These are phyloP conservation scores for Athene cunicularia DNA, from an alignment of 2,113 vertebrate genomes.

Conservation along the genomic window DNA sequence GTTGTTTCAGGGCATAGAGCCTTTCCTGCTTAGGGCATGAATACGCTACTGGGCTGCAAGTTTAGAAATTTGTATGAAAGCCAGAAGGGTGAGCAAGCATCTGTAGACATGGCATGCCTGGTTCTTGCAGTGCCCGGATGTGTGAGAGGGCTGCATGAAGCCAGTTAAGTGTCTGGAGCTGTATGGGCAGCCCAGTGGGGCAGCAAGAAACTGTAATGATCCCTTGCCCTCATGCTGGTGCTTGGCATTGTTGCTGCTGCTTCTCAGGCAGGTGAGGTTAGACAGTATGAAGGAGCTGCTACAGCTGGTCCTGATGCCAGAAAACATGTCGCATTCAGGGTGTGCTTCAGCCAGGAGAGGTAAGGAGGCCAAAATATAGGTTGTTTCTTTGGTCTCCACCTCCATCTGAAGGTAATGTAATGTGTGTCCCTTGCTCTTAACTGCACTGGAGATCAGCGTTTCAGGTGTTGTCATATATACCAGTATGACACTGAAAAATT, in stretches of 20 bases:
- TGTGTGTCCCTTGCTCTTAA: not conserved
- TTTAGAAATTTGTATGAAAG: not conserved
- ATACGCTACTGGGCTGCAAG: not conserved
- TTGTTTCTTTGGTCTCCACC: not conserved
- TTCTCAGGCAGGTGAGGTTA: not conserved
- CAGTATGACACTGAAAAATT: not conserved
- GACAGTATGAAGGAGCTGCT: too few relatives aligned
- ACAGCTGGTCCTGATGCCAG: not conserved
- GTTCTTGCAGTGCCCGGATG: not conserved
- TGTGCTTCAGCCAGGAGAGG: not conserved
- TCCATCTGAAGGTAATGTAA: not conserved
- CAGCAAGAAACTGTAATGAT: not conserved
- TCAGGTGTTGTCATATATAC: not conserved
- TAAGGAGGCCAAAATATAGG: not conserved
- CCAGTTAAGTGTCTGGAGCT: not conserved
- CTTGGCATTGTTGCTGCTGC: not conserved
- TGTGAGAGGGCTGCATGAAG: not conserved
- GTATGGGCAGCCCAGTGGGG: not conserved
- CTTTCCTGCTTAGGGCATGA: not conserved
- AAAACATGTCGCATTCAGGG: not conserved
- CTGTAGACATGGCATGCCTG: rapidly evolving
- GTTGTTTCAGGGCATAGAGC: not conserved
- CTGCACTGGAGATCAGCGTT: not conserved
- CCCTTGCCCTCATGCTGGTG: rapidly evolving
- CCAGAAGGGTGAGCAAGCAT: not conserved